Evolutionary conservation across 2,888 invertebrate genomes (phyloP).

Genomic region (Phania funesta): DNA sequence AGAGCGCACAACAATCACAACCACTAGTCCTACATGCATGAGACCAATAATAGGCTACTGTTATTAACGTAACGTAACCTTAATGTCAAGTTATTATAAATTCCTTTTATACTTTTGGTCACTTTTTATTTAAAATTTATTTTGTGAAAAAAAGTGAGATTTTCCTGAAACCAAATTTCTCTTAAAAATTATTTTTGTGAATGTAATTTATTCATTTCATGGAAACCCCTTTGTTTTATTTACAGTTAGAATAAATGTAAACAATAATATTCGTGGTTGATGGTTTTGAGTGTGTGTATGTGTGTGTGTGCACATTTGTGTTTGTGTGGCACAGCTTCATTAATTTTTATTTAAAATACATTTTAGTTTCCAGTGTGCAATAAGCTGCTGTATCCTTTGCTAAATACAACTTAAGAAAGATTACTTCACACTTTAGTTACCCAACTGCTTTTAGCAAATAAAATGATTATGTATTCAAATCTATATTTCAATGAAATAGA

Average conservation of each 20-base stretch:
- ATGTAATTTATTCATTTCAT: slow-evolving; percentile 24
- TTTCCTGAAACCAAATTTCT: background rate
- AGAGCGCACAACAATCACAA: too few relatives aligned
- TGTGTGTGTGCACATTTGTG: background rate
- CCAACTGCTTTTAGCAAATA: slow-evolving; percentile 1
- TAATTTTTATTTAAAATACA: slow-evolving; percentile 63
- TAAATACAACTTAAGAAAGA: slow-evolving; percentile 4
- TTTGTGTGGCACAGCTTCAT: slow-evolving; percentile 34
- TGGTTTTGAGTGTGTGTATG: background rate
- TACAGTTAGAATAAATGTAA: background rate
- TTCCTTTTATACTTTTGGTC: background rate
- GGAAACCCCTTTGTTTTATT: background rate
- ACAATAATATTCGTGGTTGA: too few relatives aligned
- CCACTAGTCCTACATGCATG: too few relatives aligned
- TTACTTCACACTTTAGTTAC: background rate
- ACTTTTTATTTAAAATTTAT: slow-evolving; percentile 13
- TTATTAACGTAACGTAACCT: too few relatives aligned
- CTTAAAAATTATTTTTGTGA: background rate
- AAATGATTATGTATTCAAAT: slow-evolving; percentile 29
- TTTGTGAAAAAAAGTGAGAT: background rate
- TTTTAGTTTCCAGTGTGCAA: slow-evolving; percentile 54
- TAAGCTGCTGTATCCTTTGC: slow-evolving; percentile 39
- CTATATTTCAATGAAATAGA: background rate
- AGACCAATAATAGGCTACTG: too few relatives aligned
- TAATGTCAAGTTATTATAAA: too few relatives aligned